Conservation (phyloP, 2,113 vertebrate genomes). For the Xyrauchen texanus region DNA sequence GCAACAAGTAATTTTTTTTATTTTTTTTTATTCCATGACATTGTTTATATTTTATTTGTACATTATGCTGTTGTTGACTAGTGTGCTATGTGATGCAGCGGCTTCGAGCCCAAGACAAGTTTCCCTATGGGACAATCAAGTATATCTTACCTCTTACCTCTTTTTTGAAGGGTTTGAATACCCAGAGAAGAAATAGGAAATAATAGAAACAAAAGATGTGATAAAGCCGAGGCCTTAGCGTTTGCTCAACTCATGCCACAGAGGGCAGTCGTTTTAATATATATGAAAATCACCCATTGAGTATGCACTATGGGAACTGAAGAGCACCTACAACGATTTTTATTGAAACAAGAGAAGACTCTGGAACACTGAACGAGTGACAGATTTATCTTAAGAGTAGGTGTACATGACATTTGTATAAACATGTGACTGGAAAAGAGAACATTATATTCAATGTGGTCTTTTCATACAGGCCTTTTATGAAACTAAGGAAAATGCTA, state of each 20-base stretch:
- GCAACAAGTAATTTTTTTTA: too few relatives aligned
- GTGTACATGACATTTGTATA: slow-evolving; percentile 14
- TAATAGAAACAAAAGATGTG: slow-evolving; percentile 74
- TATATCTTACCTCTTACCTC: slow-evolving; percentile 52
- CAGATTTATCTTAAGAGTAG: slow-evolving; percentile 6
- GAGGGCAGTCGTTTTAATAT: slow-evolving; percentile 93
- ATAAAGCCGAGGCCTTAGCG: slow-evolving; percentile 78
- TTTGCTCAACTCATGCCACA: slow-evolving; percentile 80
- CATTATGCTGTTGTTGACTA: too few relatives aligned
- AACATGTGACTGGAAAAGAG: background rate
- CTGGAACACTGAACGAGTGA: background rate
- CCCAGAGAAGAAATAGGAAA: slow-evolving; percentile 63
- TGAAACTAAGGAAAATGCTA: background rate
- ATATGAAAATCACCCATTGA: slow-evolving; percentile 96
- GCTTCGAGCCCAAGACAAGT: too few relatives aligned
- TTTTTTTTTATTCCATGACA: too few relatives aligned
- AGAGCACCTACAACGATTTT: background rate
- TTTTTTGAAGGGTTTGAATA: slow-evolving; percentile 69
- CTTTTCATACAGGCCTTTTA: background rate
- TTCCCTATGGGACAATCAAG: background rate
- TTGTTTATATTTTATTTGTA: too few relatives aligned
- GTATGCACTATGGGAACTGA: slow-evolving; percentile 77
- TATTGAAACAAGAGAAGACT: background rate
- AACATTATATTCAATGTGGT: background rate
- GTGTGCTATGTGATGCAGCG: too few relatives aligned